These are phyloP conservation scores for Crotalus viridis DNA, from an alignment of 2,113 vertebrate genomes.

Conservation along the genomic window DNA sequence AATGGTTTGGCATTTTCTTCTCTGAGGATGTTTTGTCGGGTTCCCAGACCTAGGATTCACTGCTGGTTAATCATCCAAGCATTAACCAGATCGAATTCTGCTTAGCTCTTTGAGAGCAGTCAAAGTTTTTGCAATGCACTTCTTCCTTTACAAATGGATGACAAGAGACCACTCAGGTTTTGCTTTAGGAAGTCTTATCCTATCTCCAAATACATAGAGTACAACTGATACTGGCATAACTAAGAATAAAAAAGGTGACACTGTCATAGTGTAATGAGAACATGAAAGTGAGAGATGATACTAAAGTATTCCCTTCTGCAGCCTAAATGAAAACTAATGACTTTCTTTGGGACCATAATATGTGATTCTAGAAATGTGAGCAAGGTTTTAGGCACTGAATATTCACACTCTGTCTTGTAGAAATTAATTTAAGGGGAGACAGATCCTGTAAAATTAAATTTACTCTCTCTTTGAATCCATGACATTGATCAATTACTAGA, in stretches of 20 bases:
- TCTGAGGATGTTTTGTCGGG: background rate
- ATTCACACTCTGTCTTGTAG: conserved; percentile 29
- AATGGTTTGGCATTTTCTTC: background rate
- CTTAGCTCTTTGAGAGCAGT: background rate
- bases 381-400: conserved; percentile 21
- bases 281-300: background rate
- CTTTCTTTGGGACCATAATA: conserved; percentile 27
- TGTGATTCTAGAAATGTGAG: conserved; percentile 55
- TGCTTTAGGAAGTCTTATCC: background rate
- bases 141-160: background rate
- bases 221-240: background rate
- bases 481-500: conserved; percentile 44
- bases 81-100: background rate
- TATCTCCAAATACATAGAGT: background rate
- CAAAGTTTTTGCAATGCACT: background rate
- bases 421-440: background rate
- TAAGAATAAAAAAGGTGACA: conserved; percentile 10
- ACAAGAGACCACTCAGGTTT: background rate
- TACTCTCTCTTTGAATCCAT: conserved; percentile 54
- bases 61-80: background rate
- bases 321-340: background rate
- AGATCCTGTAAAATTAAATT: conserved; percentile 45
- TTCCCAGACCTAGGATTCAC: background rate
- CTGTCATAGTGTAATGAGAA: background rate
- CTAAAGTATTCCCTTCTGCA: conserved; percentile 12